Conservation (phyloP, 2,113 vertebrate genomes). For the Grus americana region DNA sequence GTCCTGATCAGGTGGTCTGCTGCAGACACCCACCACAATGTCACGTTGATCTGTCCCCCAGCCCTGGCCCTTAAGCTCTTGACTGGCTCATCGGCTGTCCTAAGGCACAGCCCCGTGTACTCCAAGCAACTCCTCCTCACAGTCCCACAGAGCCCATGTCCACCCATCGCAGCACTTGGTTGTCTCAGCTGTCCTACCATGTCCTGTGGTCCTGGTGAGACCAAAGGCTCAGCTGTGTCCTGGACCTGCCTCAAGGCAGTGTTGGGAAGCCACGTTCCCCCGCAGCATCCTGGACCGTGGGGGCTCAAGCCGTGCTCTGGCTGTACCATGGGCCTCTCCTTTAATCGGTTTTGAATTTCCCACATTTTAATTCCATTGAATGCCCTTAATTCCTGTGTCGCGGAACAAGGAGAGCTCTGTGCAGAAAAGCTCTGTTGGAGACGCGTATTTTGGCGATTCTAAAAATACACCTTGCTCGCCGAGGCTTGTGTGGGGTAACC, state of each 20-base stretch:
- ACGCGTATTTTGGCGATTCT: constrained; percentile 5
- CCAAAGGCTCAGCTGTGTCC: accelerated
- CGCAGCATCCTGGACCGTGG: accelerated
- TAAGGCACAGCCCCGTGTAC: background rate
- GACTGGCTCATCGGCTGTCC: accelerated
- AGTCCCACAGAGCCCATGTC: background rate
- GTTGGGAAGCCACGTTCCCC: background rate
- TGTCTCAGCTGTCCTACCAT: accelerated
- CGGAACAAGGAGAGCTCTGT: background rate
- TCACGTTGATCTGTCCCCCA: background rate
- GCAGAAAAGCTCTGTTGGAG: background rate
- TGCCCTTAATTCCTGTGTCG: background rate
- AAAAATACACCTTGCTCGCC: constrained; percentile 20
- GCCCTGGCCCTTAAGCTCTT: background rate
- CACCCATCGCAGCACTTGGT: accelerated
- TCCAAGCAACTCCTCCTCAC: background rate
- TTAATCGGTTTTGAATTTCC: constrained; percentile 30
- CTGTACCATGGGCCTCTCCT: background rate
- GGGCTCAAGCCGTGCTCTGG: accelerated
- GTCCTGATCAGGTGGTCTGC: background rate
- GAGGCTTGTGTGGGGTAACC: background rate
- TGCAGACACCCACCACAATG: background rate
- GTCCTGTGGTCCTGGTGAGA: background rate
- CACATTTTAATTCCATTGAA: constrained; percentile 17
- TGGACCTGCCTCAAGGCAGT: background rate